Evolutionary conservation across 1,140 invertebrate genomes (phyloP).

Genomic region (Zelostemma sp.): DNA sequence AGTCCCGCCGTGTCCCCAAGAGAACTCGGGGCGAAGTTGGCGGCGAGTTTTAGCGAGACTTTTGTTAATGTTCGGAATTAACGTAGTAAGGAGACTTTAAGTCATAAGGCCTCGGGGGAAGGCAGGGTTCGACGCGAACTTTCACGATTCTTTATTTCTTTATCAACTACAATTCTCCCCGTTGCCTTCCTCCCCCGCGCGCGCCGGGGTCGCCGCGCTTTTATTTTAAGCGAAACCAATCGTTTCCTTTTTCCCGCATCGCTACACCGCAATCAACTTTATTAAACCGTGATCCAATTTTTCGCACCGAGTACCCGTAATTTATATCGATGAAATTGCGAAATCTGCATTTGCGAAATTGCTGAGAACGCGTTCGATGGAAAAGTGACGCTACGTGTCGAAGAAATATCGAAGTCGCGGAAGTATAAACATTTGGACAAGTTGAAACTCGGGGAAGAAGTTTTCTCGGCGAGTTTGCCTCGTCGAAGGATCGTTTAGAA

Average conservation of each 20-base stretch:
- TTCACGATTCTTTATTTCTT: conserved; percentile 70
- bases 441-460: conserved; percentile 56
- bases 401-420: conserved; percentile 50
- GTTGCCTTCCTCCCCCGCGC: conserved; percentile 6
- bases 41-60: conserved; percentile 68
- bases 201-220: conserved; percentile 3
- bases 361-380: conserved; percentile 12
- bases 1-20: conserved; percentile 56
- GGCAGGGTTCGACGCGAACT: conserved; percentile 65
- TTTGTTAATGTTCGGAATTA: conserved; percentile 71
- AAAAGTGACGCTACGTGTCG: conserved; percentile 41
- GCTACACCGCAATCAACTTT: conserved; percentile 50
- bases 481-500: conserved; percentile 32
- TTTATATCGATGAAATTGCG: neutral
- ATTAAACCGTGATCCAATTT: neutral
- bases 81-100: conserved; percentile 71
- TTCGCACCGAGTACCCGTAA: neutral
- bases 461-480: conserved; percentile 34
- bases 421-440: conserved; percentile 59
- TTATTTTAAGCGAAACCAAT: conserved; percentile 32
- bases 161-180: conserved; percentile 59
- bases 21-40: conserved; percentile 55
- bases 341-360: too few relatives aligned
- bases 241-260: conserved; percentile 40
- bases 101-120: conserved; percentile 67